Conservation (phyloP, 2,888 invertebrate genomes). For the Portevinia maculata region DNA sequence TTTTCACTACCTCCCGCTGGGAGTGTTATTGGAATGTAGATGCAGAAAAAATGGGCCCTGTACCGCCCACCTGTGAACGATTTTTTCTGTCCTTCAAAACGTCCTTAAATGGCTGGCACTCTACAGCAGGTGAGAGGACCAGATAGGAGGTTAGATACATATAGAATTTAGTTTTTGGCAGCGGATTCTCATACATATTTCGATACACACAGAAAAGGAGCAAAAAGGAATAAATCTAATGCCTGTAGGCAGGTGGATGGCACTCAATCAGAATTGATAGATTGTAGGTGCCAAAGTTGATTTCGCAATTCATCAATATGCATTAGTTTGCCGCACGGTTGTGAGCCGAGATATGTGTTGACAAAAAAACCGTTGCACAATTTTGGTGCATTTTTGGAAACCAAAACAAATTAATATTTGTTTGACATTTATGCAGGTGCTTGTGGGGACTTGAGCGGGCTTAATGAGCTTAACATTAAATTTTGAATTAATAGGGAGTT, state of each 20-base stretch:
- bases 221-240: slow-evolving; percentile 59
- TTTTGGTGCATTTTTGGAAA: not conserved
- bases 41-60: not conserved
- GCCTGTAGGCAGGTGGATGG: slow-evolving; percentile 66
- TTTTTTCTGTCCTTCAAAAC: slow-evolving; percentile 39
- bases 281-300: slow-evolving; percentile 72
- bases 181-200: slow-evolving; percentile 30
- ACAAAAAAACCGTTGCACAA: not conserved
- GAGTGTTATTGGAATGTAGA: slow-evolving; percentile 29
- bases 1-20: slow-evolving; percentile 43
- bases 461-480: not conserved
- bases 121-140: not conserved
- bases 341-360: slow-evolving; percentile 29
- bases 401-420: not conserved
- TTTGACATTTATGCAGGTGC: not conserved
- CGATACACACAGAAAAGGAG: slow-evolving; percentile 8
- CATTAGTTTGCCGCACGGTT: slow-evolving; percentile 45
- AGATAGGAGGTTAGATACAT: slow-evolving; percentile 2
- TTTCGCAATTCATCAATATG: slow-evolving; percentile 71
- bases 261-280: slow-evolving; percentile 73
- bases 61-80: not conserved
- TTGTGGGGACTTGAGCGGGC: not conserved
- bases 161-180: slow-evolving; percentile 26
- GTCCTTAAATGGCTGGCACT: slow-evolving; percentile 24
- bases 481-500: not conserved